phyloP scores from a whole-genome alignment of 2,797 vertebrate genomes.

The Tragelaphus eurycerus region DNA sequence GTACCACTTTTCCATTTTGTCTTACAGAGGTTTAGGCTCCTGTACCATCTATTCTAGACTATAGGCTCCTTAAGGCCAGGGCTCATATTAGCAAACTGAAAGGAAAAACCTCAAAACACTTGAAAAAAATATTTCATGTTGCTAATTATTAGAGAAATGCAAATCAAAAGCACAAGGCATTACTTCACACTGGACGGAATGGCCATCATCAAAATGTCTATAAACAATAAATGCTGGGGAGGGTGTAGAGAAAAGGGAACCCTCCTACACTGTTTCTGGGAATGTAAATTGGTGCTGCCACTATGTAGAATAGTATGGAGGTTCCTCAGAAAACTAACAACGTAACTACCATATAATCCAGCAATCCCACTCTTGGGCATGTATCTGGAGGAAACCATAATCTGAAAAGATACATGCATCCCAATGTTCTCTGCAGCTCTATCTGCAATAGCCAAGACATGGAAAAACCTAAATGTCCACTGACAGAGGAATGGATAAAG shows the following conservation, averaged over 20 bases:
- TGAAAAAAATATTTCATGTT: background rate
- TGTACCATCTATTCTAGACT: background rate
- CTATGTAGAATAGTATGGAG: background rate
- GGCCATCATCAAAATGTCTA: background rate
- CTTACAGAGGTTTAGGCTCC: background rate
- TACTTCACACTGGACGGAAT: background rate
- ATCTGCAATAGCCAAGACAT: background rate
- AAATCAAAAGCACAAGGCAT: background rate
- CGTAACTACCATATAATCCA: background rate
- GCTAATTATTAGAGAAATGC: background rate
- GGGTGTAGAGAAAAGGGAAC: background rate
- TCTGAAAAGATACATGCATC: background rate
- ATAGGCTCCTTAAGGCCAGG: background rate
- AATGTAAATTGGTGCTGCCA: background rate
- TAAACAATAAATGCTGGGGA: background rate
- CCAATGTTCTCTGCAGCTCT: background rate
- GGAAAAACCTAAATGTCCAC: background rate
- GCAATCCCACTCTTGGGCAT: background rate
- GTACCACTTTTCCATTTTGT: background rate
- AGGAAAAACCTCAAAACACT: background rate
- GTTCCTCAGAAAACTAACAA: background rate
- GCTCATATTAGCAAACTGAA: background rate
- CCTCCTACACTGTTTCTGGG: background rate
- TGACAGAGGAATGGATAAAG: background rate
- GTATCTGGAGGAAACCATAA: background rate